Evolutionary conservation across 2,888 invertebrate species (phyloP).

Genomic region (Orthosia cruda): DNA sequence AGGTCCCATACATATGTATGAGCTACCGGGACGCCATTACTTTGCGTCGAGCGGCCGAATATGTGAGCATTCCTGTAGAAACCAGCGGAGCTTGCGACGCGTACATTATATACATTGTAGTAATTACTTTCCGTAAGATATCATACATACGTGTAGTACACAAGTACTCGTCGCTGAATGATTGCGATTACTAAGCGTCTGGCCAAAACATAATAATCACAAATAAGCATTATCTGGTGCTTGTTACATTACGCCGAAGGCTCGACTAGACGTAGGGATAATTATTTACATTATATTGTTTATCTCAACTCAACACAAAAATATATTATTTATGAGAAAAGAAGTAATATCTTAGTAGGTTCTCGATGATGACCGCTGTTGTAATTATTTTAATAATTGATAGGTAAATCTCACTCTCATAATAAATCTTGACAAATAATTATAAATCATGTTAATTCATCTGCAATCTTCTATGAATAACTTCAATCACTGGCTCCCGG

Average conservation of each 20-base stretch:
- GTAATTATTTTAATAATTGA: too few species aligned
- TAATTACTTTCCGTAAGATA: not conserved
- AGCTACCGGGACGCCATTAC: not conserved
- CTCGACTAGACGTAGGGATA: not conserved
- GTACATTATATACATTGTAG: not conserved
- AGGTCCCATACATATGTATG: not conserved
- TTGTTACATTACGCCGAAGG: not conserved
- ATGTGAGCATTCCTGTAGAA: not conserved
- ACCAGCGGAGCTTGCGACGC: not conserved
- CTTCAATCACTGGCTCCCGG: not conserved
- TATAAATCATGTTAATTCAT: not conserved
- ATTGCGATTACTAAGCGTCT: constrained; percentile 6
- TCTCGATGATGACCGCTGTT: too few species aligned
- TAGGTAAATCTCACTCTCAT: not conserved
- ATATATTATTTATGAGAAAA: too few species aligned
- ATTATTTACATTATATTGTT: not conserved
- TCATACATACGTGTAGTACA: not conserved
- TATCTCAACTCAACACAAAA: not conserved
- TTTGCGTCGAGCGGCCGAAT: not conserved
- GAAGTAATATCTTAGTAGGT: too few species aligned
- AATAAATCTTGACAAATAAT: not conserved
- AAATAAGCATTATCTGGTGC: not conserved
- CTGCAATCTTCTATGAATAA: not conserved
- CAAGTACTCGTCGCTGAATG: not conserved
- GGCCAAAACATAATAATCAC: not conserved